Evolutionary conservation across 2,888 invertebrate species (phyloP), one percentile per base, ranked within the genome.

Genomic region (Melolontha melolontha): DNA sequence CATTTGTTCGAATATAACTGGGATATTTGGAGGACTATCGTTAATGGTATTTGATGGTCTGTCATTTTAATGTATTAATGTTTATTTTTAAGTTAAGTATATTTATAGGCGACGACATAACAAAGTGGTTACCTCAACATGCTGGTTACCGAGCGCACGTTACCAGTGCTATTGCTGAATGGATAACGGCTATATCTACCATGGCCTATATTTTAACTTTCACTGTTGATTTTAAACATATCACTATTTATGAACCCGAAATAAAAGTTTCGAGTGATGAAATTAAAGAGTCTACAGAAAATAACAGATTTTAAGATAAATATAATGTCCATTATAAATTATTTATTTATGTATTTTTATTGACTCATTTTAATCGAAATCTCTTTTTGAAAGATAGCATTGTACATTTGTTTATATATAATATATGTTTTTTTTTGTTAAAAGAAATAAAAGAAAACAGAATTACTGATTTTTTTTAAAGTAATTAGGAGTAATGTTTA

Each of bases 161-260:
- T 10, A 22, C 11, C 8, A 59, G 59, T 41, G 40, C 59, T 0
- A 27, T 59, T 12, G 49, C 47, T 7, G 66, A 66, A 57, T 66
- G 66, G 66, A 59, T 59, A 17, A 66, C 55, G 1, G 49, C 55
- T 2, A 11, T 66, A 7, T 11, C 49, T 4, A 66, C 66, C 6
- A 59, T 66, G 66, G 59, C 14, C 0, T 66, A 49, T 41, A 59
- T 66, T 59, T 59, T 66, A 14, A 66, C 66, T n/a, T 66, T 57
- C 22, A 41, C 41, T 16, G 39, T 27, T 22, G 66, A 66, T 27
- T 66, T 66, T 16, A 66, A 50, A 22, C 27, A 50, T 1, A 50
- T 59, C 57, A 49, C 27, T 6, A 29, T 66, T 10, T 14, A 50
- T 11, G 66, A 66, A 59, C 57, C 59, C 8, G 17, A 40, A 59